phyloP scores from a whole-genome alignment of 2,888 invertebrate genomes.

The Adelognathus sp. region DNA sequence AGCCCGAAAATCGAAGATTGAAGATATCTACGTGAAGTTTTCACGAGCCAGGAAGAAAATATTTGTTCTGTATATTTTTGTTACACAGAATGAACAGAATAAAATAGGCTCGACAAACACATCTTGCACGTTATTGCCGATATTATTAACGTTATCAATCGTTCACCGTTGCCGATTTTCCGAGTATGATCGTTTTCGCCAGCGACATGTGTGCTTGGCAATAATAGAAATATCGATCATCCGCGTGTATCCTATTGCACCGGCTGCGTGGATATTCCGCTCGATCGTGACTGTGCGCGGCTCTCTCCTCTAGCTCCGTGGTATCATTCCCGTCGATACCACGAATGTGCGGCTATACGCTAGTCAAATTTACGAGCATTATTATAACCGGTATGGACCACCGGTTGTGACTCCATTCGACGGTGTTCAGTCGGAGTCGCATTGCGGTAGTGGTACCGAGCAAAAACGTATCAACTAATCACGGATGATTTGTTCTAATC shows the following conservation, averaged over 20 bases:
- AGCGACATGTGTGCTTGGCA: slow-evolving; percentile 40
- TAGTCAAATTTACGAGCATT: slow-evolving; percentile 52
- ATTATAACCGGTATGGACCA: slow-evolving; percentile 19
- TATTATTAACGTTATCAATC: slow-evolving; percentile 45
- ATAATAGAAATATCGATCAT: slow-evolving; percentile 55
- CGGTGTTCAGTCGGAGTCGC: not conserved
- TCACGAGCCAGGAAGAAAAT: not conserved
- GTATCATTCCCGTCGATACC: slow-evolving; percentile 42
- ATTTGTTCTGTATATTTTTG: not conserved
- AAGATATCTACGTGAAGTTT: slow-evolving; percentile 43
- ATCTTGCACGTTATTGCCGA: not conserved
- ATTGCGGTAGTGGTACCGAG: not conserved
- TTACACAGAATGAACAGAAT: not conserved
- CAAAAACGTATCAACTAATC: not conserved
- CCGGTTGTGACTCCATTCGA: slow-evolving; percentile 42
- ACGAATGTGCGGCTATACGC: slow-evolving; percentile 39
- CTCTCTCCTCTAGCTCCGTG: too few relatives aligned
- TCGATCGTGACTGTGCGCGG: not conserved
- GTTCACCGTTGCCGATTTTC: slow-evolving; percentile 14
- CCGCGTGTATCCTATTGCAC: slow-evolving; percentile 19
- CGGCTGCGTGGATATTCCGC: slow-evolving; percentile 13
- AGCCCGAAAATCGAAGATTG: slow-evolving; percentile 39
- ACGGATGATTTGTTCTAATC: too few relatives aligned
- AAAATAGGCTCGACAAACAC: not conserved
- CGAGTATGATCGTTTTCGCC: slow-evolving; percentile 23